A percentile compares a stretch with the other conserved stretches of the same genome.
These are phyloP conservation scores for Aspidoscelis tigris DNA, from an alignment of 2,113 vertebrate genomes.

Conservation along the genomic window DNA sequence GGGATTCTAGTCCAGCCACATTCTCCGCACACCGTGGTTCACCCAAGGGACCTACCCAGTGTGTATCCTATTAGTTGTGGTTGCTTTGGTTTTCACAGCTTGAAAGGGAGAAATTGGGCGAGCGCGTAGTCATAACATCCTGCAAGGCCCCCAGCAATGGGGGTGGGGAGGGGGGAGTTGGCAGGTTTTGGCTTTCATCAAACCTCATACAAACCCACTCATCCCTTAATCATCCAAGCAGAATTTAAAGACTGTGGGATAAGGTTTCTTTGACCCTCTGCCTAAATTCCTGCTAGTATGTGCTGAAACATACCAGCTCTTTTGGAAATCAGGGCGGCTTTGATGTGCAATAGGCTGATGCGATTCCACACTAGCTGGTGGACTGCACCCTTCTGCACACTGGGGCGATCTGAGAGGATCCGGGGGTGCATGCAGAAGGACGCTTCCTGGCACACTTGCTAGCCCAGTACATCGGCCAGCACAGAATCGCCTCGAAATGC, in stretches of 20 bases:
- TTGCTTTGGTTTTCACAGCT: background rate
- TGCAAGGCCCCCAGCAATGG: background rate
- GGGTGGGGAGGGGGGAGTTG: background rate
- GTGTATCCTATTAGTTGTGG: background rate
- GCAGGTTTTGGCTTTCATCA: background rate
- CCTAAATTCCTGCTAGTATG: conserved; percentile 22
- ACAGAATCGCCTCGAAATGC: background rate
- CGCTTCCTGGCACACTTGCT: no score
- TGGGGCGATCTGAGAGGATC: no score
- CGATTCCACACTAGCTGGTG: no score
- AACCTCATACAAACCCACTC: background rate
- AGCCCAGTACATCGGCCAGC: background rate
- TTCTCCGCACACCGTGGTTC: no score
- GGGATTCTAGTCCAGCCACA: background rate
- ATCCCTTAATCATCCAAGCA: background rate
- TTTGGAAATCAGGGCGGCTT: background rate
- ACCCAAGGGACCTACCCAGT: background rate
- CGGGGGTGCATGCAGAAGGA: no score
- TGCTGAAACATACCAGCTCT: background rate
- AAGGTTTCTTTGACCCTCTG: background rate
- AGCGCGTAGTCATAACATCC: background rate
- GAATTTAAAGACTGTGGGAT: background rate
- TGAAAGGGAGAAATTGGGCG: background rate
- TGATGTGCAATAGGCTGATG: background rate
- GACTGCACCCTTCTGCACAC: no score